These are phyloP conservation scores for Cordilura impudica DNA, from an alignment of 2,888 invertebrate genomes.

Conservation along the genomic window DNA sequence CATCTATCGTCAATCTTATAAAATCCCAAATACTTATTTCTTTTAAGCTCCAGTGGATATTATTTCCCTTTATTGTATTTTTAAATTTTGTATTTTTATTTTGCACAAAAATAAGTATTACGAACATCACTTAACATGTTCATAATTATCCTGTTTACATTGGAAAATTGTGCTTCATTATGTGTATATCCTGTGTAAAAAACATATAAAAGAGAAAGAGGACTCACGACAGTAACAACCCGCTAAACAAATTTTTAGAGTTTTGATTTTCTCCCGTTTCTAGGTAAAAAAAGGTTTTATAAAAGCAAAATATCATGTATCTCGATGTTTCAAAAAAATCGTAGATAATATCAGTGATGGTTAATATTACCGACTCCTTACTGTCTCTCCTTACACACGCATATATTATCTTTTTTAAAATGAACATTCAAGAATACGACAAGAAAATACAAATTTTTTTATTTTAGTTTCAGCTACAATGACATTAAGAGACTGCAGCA, in stretches of 20 bases:
- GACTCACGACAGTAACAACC: no score
- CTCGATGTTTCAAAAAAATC: no score
- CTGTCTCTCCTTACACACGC: neutral
- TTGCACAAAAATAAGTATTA: constrained; percentile 36
- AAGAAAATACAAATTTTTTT: no score
- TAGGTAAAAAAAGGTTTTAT: no score
- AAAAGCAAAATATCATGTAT: no score
- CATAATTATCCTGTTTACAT: constrained; percentile 68
- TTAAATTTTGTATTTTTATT: constrained; percentile 38
- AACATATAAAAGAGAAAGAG: constrained; percentile 3
- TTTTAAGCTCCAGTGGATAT: neutral
- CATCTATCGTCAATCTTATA: neutral
- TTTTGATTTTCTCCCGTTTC: no score
- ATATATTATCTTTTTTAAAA: neutral
- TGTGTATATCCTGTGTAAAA: constrained; percentile 45
- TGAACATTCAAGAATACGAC: neutral
- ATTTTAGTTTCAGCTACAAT: constrained; percentile 1
- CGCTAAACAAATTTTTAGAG: neutral
- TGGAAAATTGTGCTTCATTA: constrained; percentile 53
- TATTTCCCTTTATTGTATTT: neutral
- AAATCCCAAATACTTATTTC: neutral
- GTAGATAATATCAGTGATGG: no score
- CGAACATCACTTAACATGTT: constrained; percentile 61
- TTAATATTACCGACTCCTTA: neutral
- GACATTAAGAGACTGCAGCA: constrained; percentile 4